A percentile compares a stretch with the other conserved stretches of the same genome.
Evolutionary conservation across 2,888 invertebrate species (phyloP).

Genomic region (Dryococelus australis): DNA sequence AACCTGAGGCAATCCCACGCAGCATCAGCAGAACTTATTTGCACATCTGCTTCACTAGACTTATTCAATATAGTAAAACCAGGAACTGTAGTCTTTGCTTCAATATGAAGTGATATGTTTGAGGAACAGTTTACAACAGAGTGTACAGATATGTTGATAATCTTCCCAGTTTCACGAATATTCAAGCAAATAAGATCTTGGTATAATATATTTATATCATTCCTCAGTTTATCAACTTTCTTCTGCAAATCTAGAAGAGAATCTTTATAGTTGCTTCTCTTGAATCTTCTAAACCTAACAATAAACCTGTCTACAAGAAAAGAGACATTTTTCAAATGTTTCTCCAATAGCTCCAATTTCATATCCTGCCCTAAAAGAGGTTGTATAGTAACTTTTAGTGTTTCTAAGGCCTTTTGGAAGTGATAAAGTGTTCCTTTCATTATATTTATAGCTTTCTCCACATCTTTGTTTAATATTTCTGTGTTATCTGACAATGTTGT

Average conservation of each 20-base stretch:
- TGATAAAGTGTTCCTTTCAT: neutral
- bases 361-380: neutral
- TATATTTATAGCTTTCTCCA: neutral
- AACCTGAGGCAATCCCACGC: neutral
- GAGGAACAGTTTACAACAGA: neutral
- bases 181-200: slow-evolving; percentile 7
- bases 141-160: neutral
- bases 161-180: neutral
- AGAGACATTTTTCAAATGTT: neutral
- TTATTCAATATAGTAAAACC: neutral
- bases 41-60: neutral
- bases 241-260: neutral
- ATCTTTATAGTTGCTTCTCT: slow-evolving; percentile 12
- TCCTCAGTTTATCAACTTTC: slow-evolving; percentile 13
- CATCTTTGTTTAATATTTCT: neutral
- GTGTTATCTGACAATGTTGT: neutral
- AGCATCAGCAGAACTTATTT: neutral
- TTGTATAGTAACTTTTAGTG: neutral
- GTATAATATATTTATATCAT: neutral
- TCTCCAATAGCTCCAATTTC: neutral
- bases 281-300: neutral
- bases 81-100: neutral
- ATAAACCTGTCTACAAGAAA: neutral
- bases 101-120: neutral
- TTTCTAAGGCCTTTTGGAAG: neutral